Conservation (phyloP, 2,888 invertebrate genomes). For the Andrena camellia region DNA sequence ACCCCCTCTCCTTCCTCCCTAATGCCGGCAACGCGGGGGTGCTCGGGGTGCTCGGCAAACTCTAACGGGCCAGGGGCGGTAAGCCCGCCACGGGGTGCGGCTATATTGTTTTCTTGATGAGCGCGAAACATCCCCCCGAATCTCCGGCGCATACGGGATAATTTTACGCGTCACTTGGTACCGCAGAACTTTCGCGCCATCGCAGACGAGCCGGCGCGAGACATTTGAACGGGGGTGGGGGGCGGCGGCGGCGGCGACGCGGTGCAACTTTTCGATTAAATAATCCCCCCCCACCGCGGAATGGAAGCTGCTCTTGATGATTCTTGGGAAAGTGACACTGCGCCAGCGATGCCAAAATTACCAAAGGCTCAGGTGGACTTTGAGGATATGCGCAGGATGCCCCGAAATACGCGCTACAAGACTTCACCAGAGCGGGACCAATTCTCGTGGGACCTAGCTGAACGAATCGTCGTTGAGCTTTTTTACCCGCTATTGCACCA, state of each 20-base stretch:
- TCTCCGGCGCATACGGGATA: constrained; percentile 65
- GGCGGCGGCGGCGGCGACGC: too few species aligned
- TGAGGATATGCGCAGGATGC: too few species aligned
- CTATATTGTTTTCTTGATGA: constrained; percentile 85
- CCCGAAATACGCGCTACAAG: too few species aligned
- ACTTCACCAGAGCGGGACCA: too few species aligned
- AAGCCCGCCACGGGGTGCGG: constrained; percentile 83
- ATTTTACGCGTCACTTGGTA: constrained; percentile 65
- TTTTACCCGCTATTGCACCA: too few species aligned
- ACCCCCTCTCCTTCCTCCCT: constrained; percentile 54
- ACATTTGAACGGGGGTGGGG: not conserved
- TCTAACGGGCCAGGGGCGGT: constrained; percentile 74
- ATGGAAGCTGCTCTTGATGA: constrained; percentile 1
- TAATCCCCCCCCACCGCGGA: not conserved
- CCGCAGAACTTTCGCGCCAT: constrained; percentile 38
- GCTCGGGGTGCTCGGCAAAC: constrained; percentile 57
- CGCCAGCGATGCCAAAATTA: too few species aligned
- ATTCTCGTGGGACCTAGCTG: too few species aligned
- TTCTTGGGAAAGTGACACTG: too few species aligned
- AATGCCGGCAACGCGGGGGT: constrained; percentile 10
- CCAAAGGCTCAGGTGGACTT: too few species aligned
- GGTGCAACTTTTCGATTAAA: not conserved
- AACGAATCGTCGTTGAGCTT: too few species aligned
- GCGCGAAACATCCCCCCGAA: constrained; percentile 78
- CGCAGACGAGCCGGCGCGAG: not conserved